phyloP scores from a whole-genome alignment of 2,113 vertebrate genomes.

The Megaleporinus macrocephalus region DNA sequence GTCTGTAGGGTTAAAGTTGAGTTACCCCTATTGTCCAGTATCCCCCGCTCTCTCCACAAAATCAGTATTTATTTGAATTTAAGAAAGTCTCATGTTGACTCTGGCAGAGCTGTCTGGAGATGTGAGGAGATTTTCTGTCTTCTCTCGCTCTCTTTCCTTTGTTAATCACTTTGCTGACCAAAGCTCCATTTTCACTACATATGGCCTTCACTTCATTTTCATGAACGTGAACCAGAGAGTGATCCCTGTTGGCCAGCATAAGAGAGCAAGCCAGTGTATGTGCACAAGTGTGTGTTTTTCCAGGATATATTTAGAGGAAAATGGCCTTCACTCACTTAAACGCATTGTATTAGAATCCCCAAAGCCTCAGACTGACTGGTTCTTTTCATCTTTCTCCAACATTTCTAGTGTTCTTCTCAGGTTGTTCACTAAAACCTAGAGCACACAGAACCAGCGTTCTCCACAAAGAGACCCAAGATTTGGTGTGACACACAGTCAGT shows the following conservation, averaged over 20 bases:
- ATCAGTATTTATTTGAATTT: conserved; percentile 77
- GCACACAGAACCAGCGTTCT: background rate
- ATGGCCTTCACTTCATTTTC: conserved; percentile 49
- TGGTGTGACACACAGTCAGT: no score
- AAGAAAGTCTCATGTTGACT: conserved; percentile 78
- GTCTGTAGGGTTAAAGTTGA: conserved; percentile 54
- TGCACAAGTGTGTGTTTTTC: conserved; percentile 42
- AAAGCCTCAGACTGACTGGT: conserved; percentile 56
- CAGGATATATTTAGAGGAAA: conserved; percentile 43
- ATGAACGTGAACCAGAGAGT: conserved; percentile 65
- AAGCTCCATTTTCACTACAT: conserved; percentile 47
- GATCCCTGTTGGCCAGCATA: background rate
- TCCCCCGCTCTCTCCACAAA: conserved; percentile 57
- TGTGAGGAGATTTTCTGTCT: conserved; percentile 42
- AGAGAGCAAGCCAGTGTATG: conserved; percentile 20
- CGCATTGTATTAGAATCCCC: conserved; percentile 47
- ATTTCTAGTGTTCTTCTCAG: conserved; percentile 45
- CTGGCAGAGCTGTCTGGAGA: conserved; percentile 67
- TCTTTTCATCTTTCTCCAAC: conserved; percentile 39
- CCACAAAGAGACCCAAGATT: no score
- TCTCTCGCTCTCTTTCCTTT: conserved; percentile 54
- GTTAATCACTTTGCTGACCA: conserved; percentile 37
- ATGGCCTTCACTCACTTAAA: conserved; percentile 36
- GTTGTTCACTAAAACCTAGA: conserved; percentile 7
- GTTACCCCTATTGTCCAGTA: conserved; percentile 39